phyloP scores from a whole-genome alignment of 2,888 invertebrate genomes.

The Andrena trimmerana region DNA sequence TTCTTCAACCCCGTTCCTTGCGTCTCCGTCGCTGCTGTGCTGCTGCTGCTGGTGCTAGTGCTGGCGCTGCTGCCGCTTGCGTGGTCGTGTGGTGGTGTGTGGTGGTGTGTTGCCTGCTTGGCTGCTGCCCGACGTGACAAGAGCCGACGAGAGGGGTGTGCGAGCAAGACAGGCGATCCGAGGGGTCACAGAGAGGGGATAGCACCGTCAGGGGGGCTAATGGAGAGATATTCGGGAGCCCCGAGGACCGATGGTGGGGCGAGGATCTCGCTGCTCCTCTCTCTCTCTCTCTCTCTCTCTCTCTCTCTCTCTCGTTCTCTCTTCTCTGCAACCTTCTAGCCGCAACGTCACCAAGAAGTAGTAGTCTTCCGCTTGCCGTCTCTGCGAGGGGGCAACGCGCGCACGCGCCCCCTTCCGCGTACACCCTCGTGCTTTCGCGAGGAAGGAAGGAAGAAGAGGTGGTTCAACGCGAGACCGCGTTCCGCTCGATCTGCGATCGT shows the following conservation, averaged over 20 bases:
- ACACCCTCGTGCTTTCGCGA: conserved; percentile 63
- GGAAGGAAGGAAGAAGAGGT: conserved; percentile 62
- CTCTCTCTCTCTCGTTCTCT: conserved; percentile 52
- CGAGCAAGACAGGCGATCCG: conserved; percentile 63
- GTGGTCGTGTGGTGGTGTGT: conserved; percentile 68
- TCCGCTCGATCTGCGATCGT: conserved; percentile 33
- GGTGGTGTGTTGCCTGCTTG: conserved; percentile 70
- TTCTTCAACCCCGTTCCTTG: conserved; percentile 84
- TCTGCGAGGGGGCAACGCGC: conserved; percentile 77
- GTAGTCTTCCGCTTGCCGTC: conserved; percentile 75
- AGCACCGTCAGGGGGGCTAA: conserved; percentile 82
- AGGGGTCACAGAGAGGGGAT: conserved; percentile 77
- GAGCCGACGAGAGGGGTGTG: conserved; percentile 80
- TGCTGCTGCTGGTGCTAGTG: conserved; percentile 64
- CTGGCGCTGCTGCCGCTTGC: conserved; percentile 41
- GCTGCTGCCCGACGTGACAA: conserved; percentile 79
- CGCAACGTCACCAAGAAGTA: conserved; percentile 76
- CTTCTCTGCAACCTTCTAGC: conserved; percentile 70
- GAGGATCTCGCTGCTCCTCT: conserved; percentile 67
- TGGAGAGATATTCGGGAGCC: conserved; percentile 85
- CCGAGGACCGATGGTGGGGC: conserved; percentile 75
- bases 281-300: conserved; percentile 52
- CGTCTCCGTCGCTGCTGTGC: conserved; percentile 70
- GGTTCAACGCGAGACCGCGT: conserved; percentile 41
- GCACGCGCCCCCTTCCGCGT: conserved; percentile 77